Percentiles rank a stretch among this genome's conserved stretches.
phyloP scores from a whole-genome alignment of 1,140 invertebrate genomes.

The Drosophila ficusphila region DNA sequence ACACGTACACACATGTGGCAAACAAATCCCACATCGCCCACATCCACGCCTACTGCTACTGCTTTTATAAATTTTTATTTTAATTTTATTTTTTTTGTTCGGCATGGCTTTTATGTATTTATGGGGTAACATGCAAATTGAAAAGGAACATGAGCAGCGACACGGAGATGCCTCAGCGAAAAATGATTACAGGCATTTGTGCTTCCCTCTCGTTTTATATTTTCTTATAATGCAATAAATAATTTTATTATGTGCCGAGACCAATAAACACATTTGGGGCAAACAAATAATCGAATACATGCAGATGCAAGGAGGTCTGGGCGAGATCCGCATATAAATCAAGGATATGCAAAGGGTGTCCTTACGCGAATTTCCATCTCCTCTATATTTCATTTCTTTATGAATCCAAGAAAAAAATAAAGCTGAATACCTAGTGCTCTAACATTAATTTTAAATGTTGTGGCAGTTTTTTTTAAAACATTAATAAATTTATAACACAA shows the following conservation, averaged over 20 bases:
- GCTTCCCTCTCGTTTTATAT: conserved; percentile 17
- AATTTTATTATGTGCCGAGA: conserved; percentile 78
- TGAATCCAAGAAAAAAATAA: neutral
- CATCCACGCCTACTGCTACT: neutral
- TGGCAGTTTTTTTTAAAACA: too few relatives aligned
- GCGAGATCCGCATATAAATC: conserved; percentile 65
- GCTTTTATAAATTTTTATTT: conserved; percentile 77
- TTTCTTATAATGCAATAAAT: conserved; percentile 80
- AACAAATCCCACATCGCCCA: conserved; percentile 7
- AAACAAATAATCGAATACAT: conserved; percentile 69
- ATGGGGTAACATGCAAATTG: conserved; percentile 68
- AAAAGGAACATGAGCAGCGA: conserved; percentile 45
- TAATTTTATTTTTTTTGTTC: conserved; percentile 77
- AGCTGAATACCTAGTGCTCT: neutral
- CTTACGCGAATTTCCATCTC: neutral
- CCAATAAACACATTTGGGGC: conserved; percentile 70
- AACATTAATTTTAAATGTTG: too few relatives aligned
- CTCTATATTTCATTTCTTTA: neutral
- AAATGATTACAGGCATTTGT: conserved; percentile 69
- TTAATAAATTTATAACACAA: neutral
- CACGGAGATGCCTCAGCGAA: conserved; percentile 24
- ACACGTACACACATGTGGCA: conserved; percentile 2
- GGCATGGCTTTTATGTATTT: conserved; percentile 61
- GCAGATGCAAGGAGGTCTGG: conserved; percentile 18
- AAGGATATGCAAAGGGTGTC: conserved; percentile 22